Percentiles rank a stretch among this genome's conserved stretches.
Conservation (phyloP, 2,113 vertebrate genomes). For the Colossoma macropomum region DNA sequence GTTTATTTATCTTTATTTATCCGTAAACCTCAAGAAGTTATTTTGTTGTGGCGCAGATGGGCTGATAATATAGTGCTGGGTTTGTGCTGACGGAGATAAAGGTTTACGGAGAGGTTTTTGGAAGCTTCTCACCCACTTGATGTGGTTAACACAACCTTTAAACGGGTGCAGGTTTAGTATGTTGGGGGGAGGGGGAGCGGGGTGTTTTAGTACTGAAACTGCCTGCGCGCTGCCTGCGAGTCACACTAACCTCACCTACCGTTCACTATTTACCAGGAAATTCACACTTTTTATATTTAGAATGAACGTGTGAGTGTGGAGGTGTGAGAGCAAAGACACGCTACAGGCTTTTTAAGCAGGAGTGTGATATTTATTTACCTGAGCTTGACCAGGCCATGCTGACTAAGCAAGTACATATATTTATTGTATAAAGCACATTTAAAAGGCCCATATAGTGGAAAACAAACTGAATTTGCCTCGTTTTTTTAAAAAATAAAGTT, state of each 20-base stretch:
- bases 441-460: too few relatives aligned
- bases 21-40: too few relatives aligned
- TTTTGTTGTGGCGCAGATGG: too few relatives aligned
- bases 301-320: conserved; percentile 29
- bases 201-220: conserved; percentile 20
- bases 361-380: too few relatives aligned
- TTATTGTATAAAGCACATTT: too few relatives aligned
- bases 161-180: background rate
- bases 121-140: background rate
- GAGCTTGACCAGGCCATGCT: too few relatives aligned
- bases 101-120: background rate
- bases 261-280: background rate
- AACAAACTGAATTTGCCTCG: too few relatives aligned
- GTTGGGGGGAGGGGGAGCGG: background rate
- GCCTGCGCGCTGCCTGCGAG: background rate
- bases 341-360: too few relatives aligned
- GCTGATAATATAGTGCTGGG: background rate
- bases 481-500: too few relatives aligned
- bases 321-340: background rate
- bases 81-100: background rate
- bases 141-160: conserved; percentile 13
- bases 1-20: too few relatives aligned
- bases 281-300: conserved; percentile 21
- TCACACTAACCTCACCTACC: background rate
- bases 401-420: too few relatives aligned